Percentiles rank a stretch among this genome's conserved stretches.
Evolutionary conservation across 2,888 invertebrate species (phyloP).

Genomic region (Sturmia bella): DNA sequence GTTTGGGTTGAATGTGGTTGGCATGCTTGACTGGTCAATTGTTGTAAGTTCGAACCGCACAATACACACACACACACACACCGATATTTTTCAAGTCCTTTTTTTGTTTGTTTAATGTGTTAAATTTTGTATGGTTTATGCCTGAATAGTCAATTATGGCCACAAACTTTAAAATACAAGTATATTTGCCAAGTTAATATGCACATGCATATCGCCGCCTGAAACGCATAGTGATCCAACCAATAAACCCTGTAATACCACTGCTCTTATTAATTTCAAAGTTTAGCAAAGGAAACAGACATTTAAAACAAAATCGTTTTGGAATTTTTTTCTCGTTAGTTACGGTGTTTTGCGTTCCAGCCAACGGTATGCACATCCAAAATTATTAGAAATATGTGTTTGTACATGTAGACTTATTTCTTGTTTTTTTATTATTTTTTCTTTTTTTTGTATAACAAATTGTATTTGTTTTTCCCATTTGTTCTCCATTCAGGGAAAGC

Average conservation of each 20-base stretch:
- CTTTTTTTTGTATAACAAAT: conserved; percentile 21
- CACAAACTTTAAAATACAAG: conserved; percentile 31
- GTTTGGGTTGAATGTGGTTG: conserved; percentile 39
- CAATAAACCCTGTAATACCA: no score
- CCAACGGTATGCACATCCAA: no score
- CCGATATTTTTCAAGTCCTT: neutral
- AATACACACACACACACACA: no score
- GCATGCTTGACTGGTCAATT: conserved; percentile 56
- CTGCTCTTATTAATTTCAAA: no score
- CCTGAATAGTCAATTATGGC: conserved; percentile 62
- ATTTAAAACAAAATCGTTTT: no score
- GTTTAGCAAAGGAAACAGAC: no score
- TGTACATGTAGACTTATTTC: conserved; percentile 25
- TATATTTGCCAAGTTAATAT: neutral
- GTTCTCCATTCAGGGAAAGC: conserved; percentile 25
- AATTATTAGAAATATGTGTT: neutral
- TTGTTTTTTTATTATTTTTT: conserved; percentile 35
- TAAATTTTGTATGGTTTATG: conserved; percentile 57
- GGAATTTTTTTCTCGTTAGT: no score
- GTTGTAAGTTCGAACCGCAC: conserved; percentile 51
- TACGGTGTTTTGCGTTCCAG: no score
- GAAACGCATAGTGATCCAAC: no score
- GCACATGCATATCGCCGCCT: neutral
- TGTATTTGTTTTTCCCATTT: neutral
- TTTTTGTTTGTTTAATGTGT: conserved; percentile 27